Evolutionary conservation across 2,888 invertebrate genomes (phyloP).

Genomic region (Cordilura impudica): DNA sequence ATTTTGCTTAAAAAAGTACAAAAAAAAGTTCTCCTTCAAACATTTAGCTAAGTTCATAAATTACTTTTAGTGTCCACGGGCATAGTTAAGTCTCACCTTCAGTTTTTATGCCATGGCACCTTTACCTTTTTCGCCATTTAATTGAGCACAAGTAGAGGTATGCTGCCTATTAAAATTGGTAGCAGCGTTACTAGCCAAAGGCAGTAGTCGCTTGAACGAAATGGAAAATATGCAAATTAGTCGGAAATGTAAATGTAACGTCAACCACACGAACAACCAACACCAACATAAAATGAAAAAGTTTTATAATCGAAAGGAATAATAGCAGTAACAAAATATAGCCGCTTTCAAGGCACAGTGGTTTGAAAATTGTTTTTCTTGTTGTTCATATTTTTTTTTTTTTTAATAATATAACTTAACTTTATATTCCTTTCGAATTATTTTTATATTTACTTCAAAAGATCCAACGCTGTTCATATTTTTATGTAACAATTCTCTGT

Average conservation of each 20-base stretch:
- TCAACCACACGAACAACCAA: constrained; percentile 57
- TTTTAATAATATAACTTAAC: too few relatives aligned
- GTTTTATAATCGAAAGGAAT: constrained; percentile 19
- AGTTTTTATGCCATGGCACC: constrained; percentile 44
- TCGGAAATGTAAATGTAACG: constrained; percentile 71
- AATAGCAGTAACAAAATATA: constrained; percentile 54
- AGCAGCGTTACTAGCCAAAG: constrained; percentile 49
- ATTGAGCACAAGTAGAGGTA: constrained; percentile 4
- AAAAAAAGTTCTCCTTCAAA: constrained; percentile 24
- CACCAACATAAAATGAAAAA: constrained; percentile 28
- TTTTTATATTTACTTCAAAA: too few relatives aligned
- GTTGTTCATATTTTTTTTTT: too few relatives aligned
- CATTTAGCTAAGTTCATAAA: constrained; percentile 58
- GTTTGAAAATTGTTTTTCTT: not conserved
- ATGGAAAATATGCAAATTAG: constrained; percentile 74
- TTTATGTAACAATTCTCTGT: too few relatives aligned
- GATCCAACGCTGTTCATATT: too few relatives aligned
- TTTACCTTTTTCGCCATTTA: constrained; percentile 55
- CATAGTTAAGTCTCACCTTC: constrained; percentile 58
- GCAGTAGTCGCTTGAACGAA: constrained; percentile 39
- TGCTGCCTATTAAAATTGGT: constrained; percentile 44
- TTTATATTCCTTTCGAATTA: too few relatives aligned
- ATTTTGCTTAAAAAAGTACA: not conserved
- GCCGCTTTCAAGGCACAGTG: constrained; percentile 14
- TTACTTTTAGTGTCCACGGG: constrained; percentile 57